phyloP scores from a whole-genome alignment of 2,113 vertebrate genomes.

The Entelurus aequoreus region DNA sequence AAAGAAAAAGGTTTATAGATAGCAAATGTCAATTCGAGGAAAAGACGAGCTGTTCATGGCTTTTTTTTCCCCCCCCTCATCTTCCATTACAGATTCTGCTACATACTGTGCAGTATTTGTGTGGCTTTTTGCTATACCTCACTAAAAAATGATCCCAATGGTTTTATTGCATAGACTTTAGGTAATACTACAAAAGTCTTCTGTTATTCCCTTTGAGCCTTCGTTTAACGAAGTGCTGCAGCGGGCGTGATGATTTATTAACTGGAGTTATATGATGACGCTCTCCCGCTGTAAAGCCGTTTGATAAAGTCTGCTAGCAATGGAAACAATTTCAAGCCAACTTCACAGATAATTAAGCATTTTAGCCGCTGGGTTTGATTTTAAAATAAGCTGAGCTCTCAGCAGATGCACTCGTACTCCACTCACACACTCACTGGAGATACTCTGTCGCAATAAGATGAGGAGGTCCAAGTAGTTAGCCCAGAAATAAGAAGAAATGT shows the following conservation, averaged over 20 bases:
- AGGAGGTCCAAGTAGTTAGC: neutral
- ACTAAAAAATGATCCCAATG: conserved; percentile 6
- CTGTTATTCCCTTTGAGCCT: conserved; percentile 9
- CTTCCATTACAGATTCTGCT: conserved; percentile 4
- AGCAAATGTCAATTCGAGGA: conserved; percentile 52
- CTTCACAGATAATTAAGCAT: conserved; percentile 72
- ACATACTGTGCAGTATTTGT: too few species aligned
- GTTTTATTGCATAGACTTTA: conserved; percentile 5
- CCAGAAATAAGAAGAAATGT: too few species aligned
- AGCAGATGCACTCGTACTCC: conserved; percentile 31
- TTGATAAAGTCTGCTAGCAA: conserved; percentile 58
- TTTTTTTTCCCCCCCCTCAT: conserved; percentile 13
- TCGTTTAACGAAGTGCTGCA: conserved; percentile 22
- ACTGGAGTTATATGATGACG: conserved; percentile 58
- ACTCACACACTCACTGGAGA: conserved; percentile 4
- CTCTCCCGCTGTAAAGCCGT: conserved; percentile 49
- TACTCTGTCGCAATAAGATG: conserved; percentile 8
- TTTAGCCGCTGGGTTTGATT: conserved; percentile 60
- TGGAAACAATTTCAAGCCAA: conserved; percentile 67
- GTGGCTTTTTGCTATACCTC: neutral
- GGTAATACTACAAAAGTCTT: conserved; percentile 11
- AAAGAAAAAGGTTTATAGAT: conserved; percentile 36
- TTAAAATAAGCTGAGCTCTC: conserved; percentile 44
- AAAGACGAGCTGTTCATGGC: conserved; percentile 27
- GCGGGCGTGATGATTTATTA: conserved; percentile 64